A percentile compares a stretch with the other conserved stretches of the same genome.
phyloP scores from a whole-genome alignment of 2,797 vertebrate genomes.

The Epinephelus awoara region DNA sequence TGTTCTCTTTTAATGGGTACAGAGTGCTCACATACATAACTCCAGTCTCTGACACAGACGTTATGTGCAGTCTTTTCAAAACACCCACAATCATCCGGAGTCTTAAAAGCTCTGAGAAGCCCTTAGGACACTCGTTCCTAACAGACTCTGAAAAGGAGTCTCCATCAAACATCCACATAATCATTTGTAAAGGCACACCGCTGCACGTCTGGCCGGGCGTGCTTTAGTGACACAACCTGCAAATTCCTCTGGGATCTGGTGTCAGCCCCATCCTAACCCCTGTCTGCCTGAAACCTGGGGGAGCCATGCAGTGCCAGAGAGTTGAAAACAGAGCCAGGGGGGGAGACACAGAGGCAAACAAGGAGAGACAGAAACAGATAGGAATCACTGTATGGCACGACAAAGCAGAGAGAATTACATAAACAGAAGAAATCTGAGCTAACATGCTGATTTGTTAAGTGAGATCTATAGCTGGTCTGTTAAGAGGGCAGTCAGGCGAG shows the following conservation, averaged over 20 bases:
- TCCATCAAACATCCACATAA: conserved; percentile 67
- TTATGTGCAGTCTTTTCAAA: conserved; percentile 73
- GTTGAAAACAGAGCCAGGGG: conserved; percentile 23
- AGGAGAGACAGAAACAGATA: conserved; percentile 30
- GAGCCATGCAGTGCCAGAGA: conserved; percentile 44
- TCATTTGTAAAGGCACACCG: conserved; percentile 70
- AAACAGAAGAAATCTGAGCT: conserved; percentile 44
- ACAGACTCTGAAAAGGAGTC: conserved; percentile 51
- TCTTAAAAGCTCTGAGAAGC: conserved; percentile 70
- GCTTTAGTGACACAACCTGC: conserved; percentile 72
- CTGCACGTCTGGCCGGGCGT: conserved; percentile 55
- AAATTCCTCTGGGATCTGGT: conserved; percentile 76
- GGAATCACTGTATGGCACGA: conserved; percentile 23
- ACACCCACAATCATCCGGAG: conserved; percentile 66
- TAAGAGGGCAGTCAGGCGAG: conserved; percentile 3
- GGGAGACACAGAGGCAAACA: conserved; percentile 13
- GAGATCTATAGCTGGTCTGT: neutral
- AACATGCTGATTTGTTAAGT: neutral
- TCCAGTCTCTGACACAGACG: conserved; percentile 46
- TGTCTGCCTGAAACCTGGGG: conserved; percentile 56
- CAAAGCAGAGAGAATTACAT: conserved; percentile 26
- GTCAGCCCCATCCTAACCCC: conserved; percentile 55
- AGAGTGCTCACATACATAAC: conserved; percentile 45
- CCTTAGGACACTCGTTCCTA: conserved; percentile 68
- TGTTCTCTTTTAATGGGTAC: conserved; percentile 33